phyloP scores from a whole-genome alignment of 2,113 vertebrate species.

The Eptesicus fuscus region DNA sequence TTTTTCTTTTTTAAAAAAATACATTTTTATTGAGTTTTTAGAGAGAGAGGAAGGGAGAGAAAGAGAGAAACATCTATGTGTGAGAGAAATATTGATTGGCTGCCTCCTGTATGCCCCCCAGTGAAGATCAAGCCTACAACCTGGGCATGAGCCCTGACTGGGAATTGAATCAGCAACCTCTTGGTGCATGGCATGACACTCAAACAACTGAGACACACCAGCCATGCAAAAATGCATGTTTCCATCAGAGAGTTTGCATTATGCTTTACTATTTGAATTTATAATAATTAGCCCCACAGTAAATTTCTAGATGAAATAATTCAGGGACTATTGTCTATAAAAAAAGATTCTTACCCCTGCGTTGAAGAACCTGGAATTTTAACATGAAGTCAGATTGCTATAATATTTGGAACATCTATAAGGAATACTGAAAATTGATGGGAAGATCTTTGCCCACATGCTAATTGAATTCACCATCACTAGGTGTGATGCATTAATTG shows the following conservation, averaged over 20 bases:
- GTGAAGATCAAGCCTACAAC: no score
- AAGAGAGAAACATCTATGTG: no score
- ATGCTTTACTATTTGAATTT: neutral
- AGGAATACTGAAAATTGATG: neutral
- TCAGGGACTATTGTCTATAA: neutral
- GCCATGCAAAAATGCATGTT: neutral
- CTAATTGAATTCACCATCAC: neutral
- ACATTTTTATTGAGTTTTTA: no score
- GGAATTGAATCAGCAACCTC: no score
- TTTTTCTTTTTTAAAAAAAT: no score
- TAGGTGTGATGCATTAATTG: neutral
- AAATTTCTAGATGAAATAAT: neutral
- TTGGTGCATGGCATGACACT: no score
- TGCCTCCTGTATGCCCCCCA: no score
- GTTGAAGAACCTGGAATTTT: neutral
- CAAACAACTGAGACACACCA: no score
- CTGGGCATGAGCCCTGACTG: no score
- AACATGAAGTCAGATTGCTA: neutral
- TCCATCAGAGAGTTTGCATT: neutral
- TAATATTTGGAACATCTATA: neutral
- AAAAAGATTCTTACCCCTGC: neutral
- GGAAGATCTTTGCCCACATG: neutral
- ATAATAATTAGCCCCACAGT: neutral
- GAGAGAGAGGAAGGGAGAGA: no score
- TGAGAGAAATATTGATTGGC: no score